A percentile compares a stretch with the other conserved stretches of the same genome.
These are phyloP conservation scores for Elgonia sp. DNA, from an alignment of 2,888 invertebrate species.

Conservation along the genomic window DNA sequence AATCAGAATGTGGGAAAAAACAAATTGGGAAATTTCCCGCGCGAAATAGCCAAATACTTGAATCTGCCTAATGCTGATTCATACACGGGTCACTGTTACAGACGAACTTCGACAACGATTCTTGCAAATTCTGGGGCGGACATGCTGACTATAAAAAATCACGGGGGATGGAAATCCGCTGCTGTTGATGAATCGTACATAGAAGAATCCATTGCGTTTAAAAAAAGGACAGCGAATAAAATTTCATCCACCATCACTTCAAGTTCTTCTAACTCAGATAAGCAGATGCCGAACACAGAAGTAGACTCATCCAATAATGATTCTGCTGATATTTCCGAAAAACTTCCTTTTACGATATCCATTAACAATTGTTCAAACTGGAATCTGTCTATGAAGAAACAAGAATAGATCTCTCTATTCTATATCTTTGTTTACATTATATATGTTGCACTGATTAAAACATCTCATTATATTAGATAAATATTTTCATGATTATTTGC, in stretches of 20 bases:
- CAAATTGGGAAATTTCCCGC: conserved; percentile 29
- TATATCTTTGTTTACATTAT: no score
- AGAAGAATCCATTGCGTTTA: conserved; percentile 14
- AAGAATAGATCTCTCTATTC: neutral
- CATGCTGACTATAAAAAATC: conserved; percentile 26
- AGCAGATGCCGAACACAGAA: no score
- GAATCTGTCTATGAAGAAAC: conserved; percentile 4
- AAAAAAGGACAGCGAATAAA: conserved; percentile 4
- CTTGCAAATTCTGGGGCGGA: conserved; percentile 29
- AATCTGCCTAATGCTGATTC: conserved; percentile 18
- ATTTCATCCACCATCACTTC: neutral
- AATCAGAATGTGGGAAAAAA: conserved; percentile 47
- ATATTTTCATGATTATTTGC: no score
- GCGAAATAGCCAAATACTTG: conserved; percentile 23
- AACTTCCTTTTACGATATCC: conserved; percentile 12
- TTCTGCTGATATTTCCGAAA: neutral
- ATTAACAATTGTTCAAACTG: conserved; percentile 13
- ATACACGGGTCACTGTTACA: conserved; percentile 32
- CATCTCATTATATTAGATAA: no score
- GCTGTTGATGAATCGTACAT: conserved; percentile 30
- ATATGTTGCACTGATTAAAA: no score
- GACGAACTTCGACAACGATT: conserved; percentile 39
- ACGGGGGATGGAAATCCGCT: conserved; percentile 33
- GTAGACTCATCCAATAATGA: no score
- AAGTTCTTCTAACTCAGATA: neutral